phyloP scores from a whole-genome alignment of 2,888 invertebrate genomes.

The Eupithecia tripunctaria region DNA sequence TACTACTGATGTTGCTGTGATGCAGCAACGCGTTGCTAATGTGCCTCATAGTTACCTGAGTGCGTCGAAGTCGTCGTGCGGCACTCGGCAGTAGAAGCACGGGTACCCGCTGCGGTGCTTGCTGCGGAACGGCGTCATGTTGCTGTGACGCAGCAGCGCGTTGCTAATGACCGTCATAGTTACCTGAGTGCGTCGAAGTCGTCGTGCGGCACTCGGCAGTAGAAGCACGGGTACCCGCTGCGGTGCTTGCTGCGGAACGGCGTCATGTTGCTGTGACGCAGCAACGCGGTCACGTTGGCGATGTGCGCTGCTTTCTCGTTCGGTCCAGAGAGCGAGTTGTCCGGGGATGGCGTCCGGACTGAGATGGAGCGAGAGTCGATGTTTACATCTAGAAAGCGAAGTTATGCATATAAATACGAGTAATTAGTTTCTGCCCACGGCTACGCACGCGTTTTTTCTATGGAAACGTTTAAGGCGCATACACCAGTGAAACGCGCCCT shows the following conservation, averaged over 20 bases:
- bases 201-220: conserved; percentile 64
- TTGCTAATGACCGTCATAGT: conserved; percentile 33
- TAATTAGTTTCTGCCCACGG: too few relatives aligned
- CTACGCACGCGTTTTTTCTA: too few relatives aligned
- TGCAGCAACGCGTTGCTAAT: conserved; percentile 54
- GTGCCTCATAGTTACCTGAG: conserved; percentile 50
- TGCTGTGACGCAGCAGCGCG: conserved; percentile 64
- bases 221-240: conserved; percentile 71
- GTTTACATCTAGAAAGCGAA: conserved; percentile 21
- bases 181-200: conserved; percentile 57
- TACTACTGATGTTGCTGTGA: conserved; percentile 67
- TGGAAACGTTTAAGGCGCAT: too few relatives aligned
- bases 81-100: conserved; percentile 69
- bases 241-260: conserved; percentile 69
- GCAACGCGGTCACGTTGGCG: conserved; percentile 57
- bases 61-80: conserved; percentile 59
- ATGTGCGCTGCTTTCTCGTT: conserved; percentile 66
- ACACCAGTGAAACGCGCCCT: too few relatives aligned
- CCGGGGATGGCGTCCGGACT: not conserved
- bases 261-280: conserved; percentile 65
- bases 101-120: conserved; percentile 67
- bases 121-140: conserved; percentile 67
- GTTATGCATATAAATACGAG: too few relatives aligned
- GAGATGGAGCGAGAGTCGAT: conserved; percentile 17
- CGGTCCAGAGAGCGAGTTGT: not conserved